Base-by-base conservation (phyloP, 1,140 invertebrate species). In the Dendrolimus kikuchii region DNA sequence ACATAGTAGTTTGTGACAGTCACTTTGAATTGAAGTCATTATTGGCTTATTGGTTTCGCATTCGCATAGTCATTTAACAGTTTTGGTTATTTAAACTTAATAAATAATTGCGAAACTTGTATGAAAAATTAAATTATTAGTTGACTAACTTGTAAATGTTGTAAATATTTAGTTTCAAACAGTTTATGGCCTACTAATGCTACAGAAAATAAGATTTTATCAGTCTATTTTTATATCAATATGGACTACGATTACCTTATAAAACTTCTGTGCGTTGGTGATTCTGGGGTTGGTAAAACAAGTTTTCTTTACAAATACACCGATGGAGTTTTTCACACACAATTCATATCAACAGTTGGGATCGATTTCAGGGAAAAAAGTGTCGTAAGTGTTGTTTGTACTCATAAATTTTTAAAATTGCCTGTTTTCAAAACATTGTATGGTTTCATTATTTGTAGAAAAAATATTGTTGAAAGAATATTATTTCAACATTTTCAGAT, bases 311-410 rank as follows among this genome's bases (percentile, higher is more conserved):
- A 96, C 87, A 97, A 98, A 71, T 99, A 99, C 74, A 98, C 97
- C 2, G 97, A 99, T 88, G 95, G 95, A 49, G 90, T 90, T 9
- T 99, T 98, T 81, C 95, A 96, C 74, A 91, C 93, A 5, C 93
- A 95, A 83, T 99, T 98, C 82, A 96, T 98, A 60, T 98, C 97
- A 4, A 99, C 98, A 5, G 98, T 99, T 54, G 98, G 98, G 52
- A 99, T 99, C 70, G 98, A 99, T 87, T 99, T 99, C 77, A 91
- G 96, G 78, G 97, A 99, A 88, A 99, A 99, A 88, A 90, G 95
- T 85, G 89, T 99, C 90, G 97, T 98, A 89, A 91, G 92, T 86
- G 51, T 5, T 9, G 23, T n/a, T 5, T 9, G 23, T n/a, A 44
- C 40, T 38, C 7, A 39, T 9, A 7, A 39, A 7, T 41, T 23